Base-by-base conservation (phyloP, 2,113 vertebrate species). In the Ceuthmochares aereus region DNA sequence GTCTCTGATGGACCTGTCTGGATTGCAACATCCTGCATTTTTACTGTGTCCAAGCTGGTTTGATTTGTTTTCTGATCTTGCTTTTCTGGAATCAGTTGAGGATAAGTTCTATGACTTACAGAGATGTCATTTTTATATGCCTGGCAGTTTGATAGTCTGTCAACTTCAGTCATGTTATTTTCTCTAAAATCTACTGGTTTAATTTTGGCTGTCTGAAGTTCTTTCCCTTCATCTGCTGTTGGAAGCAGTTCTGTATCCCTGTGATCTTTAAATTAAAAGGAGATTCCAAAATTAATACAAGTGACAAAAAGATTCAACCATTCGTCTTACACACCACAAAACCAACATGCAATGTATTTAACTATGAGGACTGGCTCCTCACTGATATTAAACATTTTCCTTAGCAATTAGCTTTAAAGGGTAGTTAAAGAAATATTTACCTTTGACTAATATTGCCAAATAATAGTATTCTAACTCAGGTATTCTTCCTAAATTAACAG, bases 1-100 rank as follows among this genome's bases (percentile, higher is more conserved):
- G 90, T 87, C 62, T 85, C 78, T 6, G 45, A 89, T n/a, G 90
- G 92, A 54, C 87, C 74, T 58, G 98, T 95, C 93, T 98, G 98
- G 94, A 98, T 98, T 63, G 98, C 98, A 55, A 96, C 97, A 96
- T 98, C 98, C 84, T 98, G 98, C 91, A 92, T 98, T 98, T 97
- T 98, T 58, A 97, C 93, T 45, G 95, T 93, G 78, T 97, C 97
- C 70, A 73, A 47, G 51, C 5, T 83, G 21, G 79, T 63, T 27
- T 94, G 96, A 89, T 94, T 95, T 84, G 34, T 64, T 87, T 96
- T 97, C 76, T 95, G 91, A 91, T 95, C 76, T 87, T 84, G 89
- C 22, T 67, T 90, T 88, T 75, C 87, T 75, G 85, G 74, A 95
- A 63, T 60, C 55, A 49, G 32, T 54, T 69, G 89, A 88, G 52